Evolutionary conservation across 2,113 vertebrate species (phyloP).

Genomic region (Excalfactoria chinensis): DNA sequence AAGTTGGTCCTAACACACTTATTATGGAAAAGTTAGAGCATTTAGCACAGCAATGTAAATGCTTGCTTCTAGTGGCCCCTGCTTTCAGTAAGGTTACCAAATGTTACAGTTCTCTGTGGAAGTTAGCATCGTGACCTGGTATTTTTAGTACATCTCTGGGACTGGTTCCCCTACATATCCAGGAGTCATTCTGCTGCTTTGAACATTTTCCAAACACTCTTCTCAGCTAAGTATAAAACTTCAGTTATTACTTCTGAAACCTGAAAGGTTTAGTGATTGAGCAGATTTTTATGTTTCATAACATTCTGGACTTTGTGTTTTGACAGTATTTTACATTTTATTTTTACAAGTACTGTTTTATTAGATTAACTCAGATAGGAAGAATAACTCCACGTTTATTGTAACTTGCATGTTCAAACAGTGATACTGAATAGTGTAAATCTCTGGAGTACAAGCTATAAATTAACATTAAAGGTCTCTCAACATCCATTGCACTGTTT

Average conservation of each 20-base stretch:
- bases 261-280: neutral
- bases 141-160: neutral
- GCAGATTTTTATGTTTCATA: neutral
- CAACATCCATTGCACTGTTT: slow-evolving; percentile 26
- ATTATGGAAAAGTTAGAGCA: neutral
- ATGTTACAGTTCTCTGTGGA: neutral
- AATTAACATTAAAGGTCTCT: slow-evolving; percentile 29
- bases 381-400: slow-evolving; percentile 26
- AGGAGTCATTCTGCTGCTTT: neutral
- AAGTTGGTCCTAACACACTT: neutral
- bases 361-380: slow-evolving; percentile 60
- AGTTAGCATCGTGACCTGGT: neutral
- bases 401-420: slow-evolving; percentile 16
- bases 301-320: neutral
- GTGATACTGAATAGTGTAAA: slow-evolving; percentile 13
- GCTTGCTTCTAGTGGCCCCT: neutral
- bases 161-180: neutral
- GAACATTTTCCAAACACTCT: neutral
- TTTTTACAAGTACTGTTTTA: slow-evolving; percentile 61
- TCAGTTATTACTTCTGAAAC: neutral
- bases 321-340: neutral
- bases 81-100: neutral
- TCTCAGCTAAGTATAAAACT: neutral
- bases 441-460: slow-evolving; percentile 5
- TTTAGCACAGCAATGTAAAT: neutral